Evolutionary conservation across 2,797 vertebrate species (phyloP), one percentile per base, ranked within the genome.

Genomic region (Lacerta bilineata): DNA sequence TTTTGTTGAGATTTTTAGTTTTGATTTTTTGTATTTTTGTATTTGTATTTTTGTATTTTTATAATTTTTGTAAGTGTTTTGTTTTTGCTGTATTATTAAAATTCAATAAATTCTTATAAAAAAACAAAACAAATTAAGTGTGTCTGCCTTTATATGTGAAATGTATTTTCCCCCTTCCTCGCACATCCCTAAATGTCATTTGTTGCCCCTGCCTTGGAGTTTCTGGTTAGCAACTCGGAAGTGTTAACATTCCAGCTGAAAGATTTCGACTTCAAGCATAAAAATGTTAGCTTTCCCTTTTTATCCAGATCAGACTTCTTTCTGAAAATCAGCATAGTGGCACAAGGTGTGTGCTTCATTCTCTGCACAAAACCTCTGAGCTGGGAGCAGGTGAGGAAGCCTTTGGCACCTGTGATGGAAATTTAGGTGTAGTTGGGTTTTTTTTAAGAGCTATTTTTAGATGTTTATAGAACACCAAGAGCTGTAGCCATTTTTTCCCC

Each of bases 401-500:
- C 59, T 0, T 84, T 43, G 80, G 11, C 29, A 55, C 20, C 33
- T 85, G 39, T 33, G 69, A 23, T 0, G 23, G 25, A 76, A 61
- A 15, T 33, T 13, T 13, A 71, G 8, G 55, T 81, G 13, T 84
- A 55, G 15, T 3, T 89, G 89, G 46, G 50, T 11, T 1, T 3
- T 4, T 50, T 69, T 23, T 84, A 81, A 7, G 9, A n/a, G 80
- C 68, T 91, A 10, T 71, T 78, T 94, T 90, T 83, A 87, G 50
- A 50, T 92, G 76, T 85, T 87, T 72, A 3, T 0, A 0, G 41
- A 46, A 39, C 29, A 64, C 87, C 86, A 91, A 80, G n/a, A 3
- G 1, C 50, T 36, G 46, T 76, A 80, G 66, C 27, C 23, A 83
- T 76, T 85, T 81, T 83, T 83, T 39, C 36, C 75, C 86, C 66